Evolutionary conservation across 2,888 invertebrate species (phyloP), one percentile per base, ranked within the genome.

Genomic region (Scaptomyza reducta): DNA sequence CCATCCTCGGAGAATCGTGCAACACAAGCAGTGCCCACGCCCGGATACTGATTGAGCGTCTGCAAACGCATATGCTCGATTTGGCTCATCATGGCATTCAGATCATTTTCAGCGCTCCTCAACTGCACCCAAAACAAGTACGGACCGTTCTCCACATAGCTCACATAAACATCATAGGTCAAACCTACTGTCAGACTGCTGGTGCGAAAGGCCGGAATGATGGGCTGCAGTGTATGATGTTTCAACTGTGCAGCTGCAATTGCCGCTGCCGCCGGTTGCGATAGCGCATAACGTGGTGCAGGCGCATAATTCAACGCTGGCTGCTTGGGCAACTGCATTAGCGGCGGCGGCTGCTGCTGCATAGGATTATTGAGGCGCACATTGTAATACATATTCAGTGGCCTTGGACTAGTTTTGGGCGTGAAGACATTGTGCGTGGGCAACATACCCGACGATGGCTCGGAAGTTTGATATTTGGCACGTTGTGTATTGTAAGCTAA

Each of bases 101-200:
- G 90, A 71, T 93, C 93, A 13, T 93, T 92, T 70, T 93, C 94
- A 75, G 94, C 93, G 47, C 93, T 92, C 79, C 94, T 93, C 27
- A 96, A 90, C 83, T 96, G 96, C 6, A 96, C 94, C 29, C 95
- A 95, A 92, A 97, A 97, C 58, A 95, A 92, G 70, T 94, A 94
- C 6, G 96, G 96, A 0, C 96, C 96, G 86, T 97, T 96, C 80
- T 96, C 95, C 16, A 96, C 95, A 90, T 93, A 95, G 18, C 96
- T 96, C 1, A 96, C 94, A 88, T 93, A 94, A 0, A 96, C 95
- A 77, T 94, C 93, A 80, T 96, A 95, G 70, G 93, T 93, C 0
- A 93, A 93, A 53, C 93, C 93, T 2, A 93, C 91, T 25, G 93
- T 93, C 31, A 94, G 78, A 14, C 93, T 90, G 69, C 92, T 90